These are phyloP conservation scores for Eleginops maclovinus DNA, from an alignment of 2,113 vertebrate genomes.

Conservation along the genomic window DNA sequence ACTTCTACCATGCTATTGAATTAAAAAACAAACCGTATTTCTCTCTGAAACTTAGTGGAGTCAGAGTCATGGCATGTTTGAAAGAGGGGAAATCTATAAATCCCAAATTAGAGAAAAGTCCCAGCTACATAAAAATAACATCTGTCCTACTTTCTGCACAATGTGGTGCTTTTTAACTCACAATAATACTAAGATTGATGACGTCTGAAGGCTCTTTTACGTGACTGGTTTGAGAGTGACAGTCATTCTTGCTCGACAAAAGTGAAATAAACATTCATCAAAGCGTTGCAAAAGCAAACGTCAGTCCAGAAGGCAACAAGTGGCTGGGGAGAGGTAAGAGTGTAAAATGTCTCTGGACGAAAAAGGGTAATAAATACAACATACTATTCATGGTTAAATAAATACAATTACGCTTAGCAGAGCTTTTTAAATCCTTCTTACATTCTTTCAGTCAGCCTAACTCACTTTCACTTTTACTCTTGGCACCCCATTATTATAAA, in stretches of 20 bases:
- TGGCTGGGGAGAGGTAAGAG: conserved; percentile 40
- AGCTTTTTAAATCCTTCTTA: conserved; percentile 34
- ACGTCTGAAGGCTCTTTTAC: not conserved
- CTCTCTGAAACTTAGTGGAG: not conserved
- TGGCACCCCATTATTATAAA: not conserved
- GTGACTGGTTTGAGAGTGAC: not conserved
- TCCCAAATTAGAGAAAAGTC: not conserved
- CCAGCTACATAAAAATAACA: not conserved
- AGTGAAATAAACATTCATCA: not conserved
- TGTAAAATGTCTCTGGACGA: conserved; percentile 21
- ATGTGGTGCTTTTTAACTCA: not conserved
- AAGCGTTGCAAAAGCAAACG: conserved; percentile 19
- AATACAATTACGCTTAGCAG: conserved; percentile 13
- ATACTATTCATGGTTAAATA: conserved; percentile 6
- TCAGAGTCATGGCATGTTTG: not conserved
- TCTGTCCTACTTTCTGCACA: not conserved
- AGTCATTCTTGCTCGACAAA: not conserved
- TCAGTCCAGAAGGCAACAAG: conserved; percentile 50
- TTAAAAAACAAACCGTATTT: not conserved
- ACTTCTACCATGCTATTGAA: not conserved
- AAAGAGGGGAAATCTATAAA: not conserved
- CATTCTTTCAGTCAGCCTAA: conserved; percentile 35
- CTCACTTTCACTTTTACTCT: not conserved
- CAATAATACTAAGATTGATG: not conserved
- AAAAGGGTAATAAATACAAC: conserved; percentile 45